A percentile compares a stretch with the other conserved stretches of the same genome.
These are phyloP conservation scores for Clarias fuscus DNA, from an alignment of 2,797 vertebrate genomes.

Conservation along the genomic window DNA sequence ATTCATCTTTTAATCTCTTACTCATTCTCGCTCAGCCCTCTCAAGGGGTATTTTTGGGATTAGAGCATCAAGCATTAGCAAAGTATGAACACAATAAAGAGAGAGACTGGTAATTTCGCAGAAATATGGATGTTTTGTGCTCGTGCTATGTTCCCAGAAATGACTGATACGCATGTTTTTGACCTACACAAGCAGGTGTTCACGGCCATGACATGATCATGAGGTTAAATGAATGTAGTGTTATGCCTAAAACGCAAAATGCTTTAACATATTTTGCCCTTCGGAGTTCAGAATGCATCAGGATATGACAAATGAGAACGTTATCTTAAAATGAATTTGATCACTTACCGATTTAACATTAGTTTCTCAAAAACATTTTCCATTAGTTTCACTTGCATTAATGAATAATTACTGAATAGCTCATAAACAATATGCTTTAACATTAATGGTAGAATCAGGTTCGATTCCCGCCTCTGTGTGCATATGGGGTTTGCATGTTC, in stretches of 20 bases:
- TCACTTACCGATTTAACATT: background rate
- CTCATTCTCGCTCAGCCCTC: constrained; percentile 1
- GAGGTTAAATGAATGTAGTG: too few species aligned
- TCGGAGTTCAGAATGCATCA: background rate
- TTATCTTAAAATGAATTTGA: background rate
- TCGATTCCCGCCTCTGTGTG: too few species aligned
- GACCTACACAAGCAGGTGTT: background rate
- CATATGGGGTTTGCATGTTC: too few species aligned
- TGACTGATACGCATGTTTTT: background rate
- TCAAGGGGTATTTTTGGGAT: background rate
- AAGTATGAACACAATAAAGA: background rate
- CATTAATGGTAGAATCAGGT: background rate
- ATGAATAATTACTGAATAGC: background rate
- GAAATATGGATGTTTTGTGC: background rate
- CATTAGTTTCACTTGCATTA: background rate
- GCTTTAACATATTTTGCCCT: background rate
- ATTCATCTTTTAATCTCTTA: constrained; percentile 30
- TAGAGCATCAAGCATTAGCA: background rate
- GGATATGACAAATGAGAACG: background rate
- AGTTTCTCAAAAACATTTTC: too few species aligned
- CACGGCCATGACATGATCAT: background rate
- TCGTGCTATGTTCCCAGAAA: background rate
- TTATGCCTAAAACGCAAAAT: background rate
- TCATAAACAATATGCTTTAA: background rate
- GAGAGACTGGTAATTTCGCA: background rate